Evolutionary conservation across 2,888 invertebrate species (phyloP), one percentile per base, ranked within the genome.

Genomic region (Plusia festucae): DNA sequence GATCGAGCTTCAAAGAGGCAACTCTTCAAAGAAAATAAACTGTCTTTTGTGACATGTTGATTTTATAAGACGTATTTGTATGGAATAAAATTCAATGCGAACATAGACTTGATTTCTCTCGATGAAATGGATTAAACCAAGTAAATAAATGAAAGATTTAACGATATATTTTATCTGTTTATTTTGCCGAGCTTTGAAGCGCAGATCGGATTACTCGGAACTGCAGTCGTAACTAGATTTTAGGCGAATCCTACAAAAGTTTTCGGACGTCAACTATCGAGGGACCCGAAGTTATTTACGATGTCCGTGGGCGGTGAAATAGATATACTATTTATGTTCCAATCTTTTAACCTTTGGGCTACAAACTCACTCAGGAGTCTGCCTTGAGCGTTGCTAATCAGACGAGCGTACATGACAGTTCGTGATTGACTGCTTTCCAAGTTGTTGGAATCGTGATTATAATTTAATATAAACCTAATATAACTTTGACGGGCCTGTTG

Each of bases 21-120:
- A 60, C 13, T 76, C 59, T 63, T 61, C 40, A 67, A 73, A 73
- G 77, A 70, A 77, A 70, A 81, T 74, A 68, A 55, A 66, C 51
- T 64, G 53, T 53, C 64, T 59, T 69, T 70, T 70, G 70, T 76
- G 69, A 70, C 73, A 69, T 72, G 68, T 71, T 73, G 71, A 75
- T 77, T 73, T 73, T 72, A 58, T 54, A 51, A 53, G 60, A 52
- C 6, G 15, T 11, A 24, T 15, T 24, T 52, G 13, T 15, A 22
- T 22, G 15, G 15, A 52, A 52, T 52, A 52, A 20, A 24, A 3
- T 9, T n/a, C 34, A 54, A n/a, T 34, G 22, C 53, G 53, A 53
- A 30, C 18, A n/a, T 52, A 18, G 18, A 49, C 46, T 49, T 18
- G 20, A 18, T 11, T 18, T 49, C 46, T 16, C 7, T n/a, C 40